Evolutionary conservation across 2,888 invertebrate genomes (phyloP).

Genomic region (Panzeria rudis): DNA sequence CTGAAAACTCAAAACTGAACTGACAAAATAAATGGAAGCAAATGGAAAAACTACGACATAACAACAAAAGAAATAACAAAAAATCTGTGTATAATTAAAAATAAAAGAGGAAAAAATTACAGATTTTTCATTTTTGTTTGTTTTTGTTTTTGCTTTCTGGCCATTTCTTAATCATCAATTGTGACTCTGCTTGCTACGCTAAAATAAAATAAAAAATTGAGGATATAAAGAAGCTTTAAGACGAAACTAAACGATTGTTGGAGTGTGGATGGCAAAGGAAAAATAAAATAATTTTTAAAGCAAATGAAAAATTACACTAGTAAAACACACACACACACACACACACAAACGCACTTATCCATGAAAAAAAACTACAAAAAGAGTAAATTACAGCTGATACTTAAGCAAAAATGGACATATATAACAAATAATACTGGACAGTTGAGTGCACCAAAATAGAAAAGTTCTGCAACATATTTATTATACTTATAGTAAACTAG

Average conservation of each 20-base stretch:
- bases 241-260: constrained; percentile 63
- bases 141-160: constrained; percentile 38
- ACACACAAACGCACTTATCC: no score
- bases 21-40: constrained; percentile 52
- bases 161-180: constrained; percentile 65
- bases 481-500: no score
- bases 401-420: background rate
- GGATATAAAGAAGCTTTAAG: constrained; percentile 59
- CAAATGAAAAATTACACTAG: constrained; percentile 71
- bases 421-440: background rate
- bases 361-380: no score
- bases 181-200: background rate
- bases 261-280: constrained; percentile 49
- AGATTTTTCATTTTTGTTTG: constrained; percentile 4
- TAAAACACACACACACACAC: background rate
- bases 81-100: constrained; percentile 64
- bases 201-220: constrained; percentile 6
- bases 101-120: constrained; percentile 36
- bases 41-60: constrained; percentile 46
- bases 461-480: no score
- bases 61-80: constrained; percentile 57
- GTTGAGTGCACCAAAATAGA: background rate
- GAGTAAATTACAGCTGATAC: no score
- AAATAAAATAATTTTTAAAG: constrained; percentile 72
- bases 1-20: constrained; percentile 37